phyloP scores from a whole-genome alignment of 2,888 invertebrate genomes.

The Stictocephala bisonia region DNA sequence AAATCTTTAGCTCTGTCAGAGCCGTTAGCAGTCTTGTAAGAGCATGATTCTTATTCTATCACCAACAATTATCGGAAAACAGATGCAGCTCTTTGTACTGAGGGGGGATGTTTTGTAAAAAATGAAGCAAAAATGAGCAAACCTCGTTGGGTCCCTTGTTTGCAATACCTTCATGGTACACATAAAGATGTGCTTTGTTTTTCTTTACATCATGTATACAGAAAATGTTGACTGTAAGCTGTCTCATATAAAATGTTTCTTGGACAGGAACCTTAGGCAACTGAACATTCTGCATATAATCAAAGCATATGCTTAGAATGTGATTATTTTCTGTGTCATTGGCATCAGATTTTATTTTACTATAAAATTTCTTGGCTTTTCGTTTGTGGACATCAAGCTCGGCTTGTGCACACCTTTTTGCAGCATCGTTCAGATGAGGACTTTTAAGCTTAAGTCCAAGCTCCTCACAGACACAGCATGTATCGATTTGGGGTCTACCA shows the following conservation, averaged over 20 bases:
- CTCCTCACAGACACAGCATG: conserved; percentile 48
- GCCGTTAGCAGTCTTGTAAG: too few species aligned
- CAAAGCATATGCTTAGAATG: conserved; percentile 58
- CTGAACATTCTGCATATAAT: conserved; percentile 58
- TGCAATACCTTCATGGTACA: too few species aligned
- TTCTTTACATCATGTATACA: conserved; percentile 55
- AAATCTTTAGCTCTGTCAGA: too few species aligned
- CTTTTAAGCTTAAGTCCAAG: conserved; percentile 50
- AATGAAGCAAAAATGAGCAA: too few species aligned
- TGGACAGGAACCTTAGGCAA: conserved; percentile 60
- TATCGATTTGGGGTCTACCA: conserved; percentile 50
- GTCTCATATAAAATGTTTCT: conserved; percentile 53
- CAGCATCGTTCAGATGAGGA: conserved; percentile 49
- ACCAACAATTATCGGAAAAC: too few species aligned
- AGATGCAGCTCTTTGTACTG: too few species aligned
- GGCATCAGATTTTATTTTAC: conserved; percentile 53
- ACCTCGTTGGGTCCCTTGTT: too few species aligned
- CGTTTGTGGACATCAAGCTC: conserved; percentile 56
- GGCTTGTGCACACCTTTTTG: conserved; percentile 55
- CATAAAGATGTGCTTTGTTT: too few species aligned
- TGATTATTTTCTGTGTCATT: conserved; percentile 52
- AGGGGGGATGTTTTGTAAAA: too few species aligned
- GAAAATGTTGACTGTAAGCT: conserved; percentile 51
- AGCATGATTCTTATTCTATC: too few species aligned
- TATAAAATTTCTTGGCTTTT: conserved; percentile 57